Percentiles rank a stretch among this genome's conserved stretches.
phyloP scores from a whole-genome alignment of 2,113 vertebrate species.

The Prolemur simus region DNA sequence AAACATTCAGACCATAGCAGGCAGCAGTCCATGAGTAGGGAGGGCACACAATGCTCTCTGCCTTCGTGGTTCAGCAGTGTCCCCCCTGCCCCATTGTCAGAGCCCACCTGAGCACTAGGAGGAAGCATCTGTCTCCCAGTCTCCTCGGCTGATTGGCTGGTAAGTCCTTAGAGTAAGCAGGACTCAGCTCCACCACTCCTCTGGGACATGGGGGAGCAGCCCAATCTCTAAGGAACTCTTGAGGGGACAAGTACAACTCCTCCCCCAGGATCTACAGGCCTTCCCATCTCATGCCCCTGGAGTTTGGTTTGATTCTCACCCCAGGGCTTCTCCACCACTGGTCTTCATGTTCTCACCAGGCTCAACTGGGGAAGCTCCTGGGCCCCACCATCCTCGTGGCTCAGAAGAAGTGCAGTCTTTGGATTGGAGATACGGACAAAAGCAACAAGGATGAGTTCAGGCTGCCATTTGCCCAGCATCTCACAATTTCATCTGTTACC shows the following conservation, averaged over 20 bases:
- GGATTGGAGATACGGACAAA: background rate
- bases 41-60: background rate
- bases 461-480: background rate
- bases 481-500: background rate
- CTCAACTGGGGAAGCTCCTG: background rate
- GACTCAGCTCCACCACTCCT: background rate
- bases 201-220: too few relatives aligned
- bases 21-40: background rate
- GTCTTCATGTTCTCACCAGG: background rate
- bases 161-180: background rate
- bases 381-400: background rate
- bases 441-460: background rate
- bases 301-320: background rate
- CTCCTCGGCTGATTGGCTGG: background rate
- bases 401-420: background rate
- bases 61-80: background rate
- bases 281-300: background rate
- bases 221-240: background rate
- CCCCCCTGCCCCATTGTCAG: background rate
- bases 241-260: too few relatives aligned
- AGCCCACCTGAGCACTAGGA: background rate
- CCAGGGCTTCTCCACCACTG: background rate
- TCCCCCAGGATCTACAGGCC: background rate
- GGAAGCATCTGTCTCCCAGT: background rate
- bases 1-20: background rate